Conservation (phyloP, 2,113 vertebrate species). For the Verasper variegatus region DNA sequence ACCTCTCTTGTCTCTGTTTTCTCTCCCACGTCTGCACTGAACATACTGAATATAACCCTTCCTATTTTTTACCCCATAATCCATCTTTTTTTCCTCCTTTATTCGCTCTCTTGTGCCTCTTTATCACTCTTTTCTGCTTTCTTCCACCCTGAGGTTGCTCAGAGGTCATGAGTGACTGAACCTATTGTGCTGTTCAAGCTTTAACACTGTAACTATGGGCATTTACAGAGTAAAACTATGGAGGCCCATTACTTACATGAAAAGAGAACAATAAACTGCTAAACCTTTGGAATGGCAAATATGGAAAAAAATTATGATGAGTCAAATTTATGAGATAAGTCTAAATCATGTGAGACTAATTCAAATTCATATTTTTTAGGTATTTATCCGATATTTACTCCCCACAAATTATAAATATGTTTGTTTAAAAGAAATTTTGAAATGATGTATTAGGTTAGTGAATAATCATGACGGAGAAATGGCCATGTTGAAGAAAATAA, state of each 20-base stretch:
- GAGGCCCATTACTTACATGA: no score
- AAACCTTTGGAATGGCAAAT: no score
- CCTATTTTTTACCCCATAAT: neutral
- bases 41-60: neutral
- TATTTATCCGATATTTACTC: no score
- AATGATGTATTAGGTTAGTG: no score
- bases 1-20: conserved; percentile 25
- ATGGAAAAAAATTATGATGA: no score
- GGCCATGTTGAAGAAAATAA: no score
- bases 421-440: no score
- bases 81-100: conserved; percentile 35
- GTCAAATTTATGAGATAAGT: neutral
- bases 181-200: conserved; percentile 17
- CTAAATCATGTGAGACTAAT: neutral
- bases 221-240: no score
- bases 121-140: conserved; percentile 14
- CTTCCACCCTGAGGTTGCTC: conserved; percentile 37
- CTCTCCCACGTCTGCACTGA: conserved; percentile 1
- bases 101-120: conserved; percentile 12
- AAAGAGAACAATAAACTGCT: no score
- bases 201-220: conserved; percentile 7
- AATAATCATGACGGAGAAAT: no score
- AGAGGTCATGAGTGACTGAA: conserved; percentile 53
- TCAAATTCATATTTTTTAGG: neutral
- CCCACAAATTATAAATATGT: no score